Evolutionary conservation across 2,113 vertebrate species (phyloP), one percentile per base, ranked within the genome.

Genomic region (Periophthalmus modestus): DNA sequence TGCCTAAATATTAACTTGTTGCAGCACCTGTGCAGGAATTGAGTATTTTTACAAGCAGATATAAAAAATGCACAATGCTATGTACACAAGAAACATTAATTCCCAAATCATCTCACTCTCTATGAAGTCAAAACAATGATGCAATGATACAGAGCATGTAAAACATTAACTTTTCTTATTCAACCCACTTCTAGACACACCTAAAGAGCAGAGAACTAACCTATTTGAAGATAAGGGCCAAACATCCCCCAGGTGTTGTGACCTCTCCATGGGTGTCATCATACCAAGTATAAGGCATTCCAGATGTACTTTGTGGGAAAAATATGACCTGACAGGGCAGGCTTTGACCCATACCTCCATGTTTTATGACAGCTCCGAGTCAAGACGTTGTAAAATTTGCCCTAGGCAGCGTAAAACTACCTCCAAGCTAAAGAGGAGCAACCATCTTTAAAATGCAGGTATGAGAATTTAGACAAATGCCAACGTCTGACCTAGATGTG

Each of bases 291-390:
- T 74, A 55, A 88, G 80, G 72, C 73, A 82, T 86, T 90, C 81
- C 86, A 90, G 57, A 79, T 71, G 73, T 2, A 74, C 65, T 71
- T 74, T n/a, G 71, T 63, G 75, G 61, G 66, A 75, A 71, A 72
- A 10, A 0, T 15, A 76, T 46, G 55, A 52, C 69, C 75, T 74
- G 68, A 5, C 19, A 28, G 59, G 59, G 24, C 59, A 62, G 10
- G 59, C 28, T 19, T 62, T 62, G 28, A 78, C 78, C 74, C 58
- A 55, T 14, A 66, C 78, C 55, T n/a, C 47, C 50, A 36, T 18
- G 16, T 68, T 46, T 74, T 67, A 50, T 28, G 16, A 14, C 14
- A 74, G 18, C 59, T 34, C 18, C 16, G 57, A 68, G 28, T 76
- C 21, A 79, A 79, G 48, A 39, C 50, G 50, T 23, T 21, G 14